A percentile compares a stretch with the other conserved stretches of the same genome.
Conservation (phyloP, 2,888 invertebrate species). For the Cephus runcator region DNA sequence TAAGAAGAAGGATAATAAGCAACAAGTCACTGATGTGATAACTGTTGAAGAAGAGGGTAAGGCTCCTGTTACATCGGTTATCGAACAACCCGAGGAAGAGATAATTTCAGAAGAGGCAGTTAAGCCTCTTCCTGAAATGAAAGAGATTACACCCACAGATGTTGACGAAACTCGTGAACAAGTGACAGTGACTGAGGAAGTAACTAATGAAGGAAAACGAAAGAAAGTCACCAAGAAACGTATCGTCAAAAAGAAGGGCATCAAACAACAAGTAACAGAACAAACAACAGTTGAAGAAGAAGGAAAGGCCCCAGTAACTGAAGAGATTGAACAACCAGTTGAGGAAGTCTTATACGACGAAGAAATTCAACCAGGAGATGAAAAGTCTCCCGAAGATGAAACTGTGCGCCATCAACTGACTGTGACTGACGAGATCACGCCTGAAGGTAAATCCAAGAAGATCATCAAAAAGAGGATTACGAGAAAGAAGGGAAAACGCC, state of each 20-base stretch:
- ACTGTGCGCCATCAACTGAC: constrained; percentile 55
- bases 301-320: constrained; percentile 51
- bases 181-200: constrained; percentile 32
- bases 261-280: constrained; percentile 50
- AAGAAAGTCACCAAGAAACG: constrained; percentile 28
- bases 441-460: constrained; percentile 48
- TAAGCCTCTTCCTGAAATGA: constrained; percentile 39
- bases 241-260: constrained; percentile 23
- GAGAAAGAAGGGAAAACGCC: constrained; percentile 33
- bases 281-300: constrained; percentile 57
- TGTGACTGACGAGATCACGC: constrained; percentile 39
- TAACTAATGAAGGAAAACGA: constrained; percentile 37
- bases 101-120: constrained; percentile 52
- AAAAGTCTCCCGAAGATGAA: constrained; percentile 14
- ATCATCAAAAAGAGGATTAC: constrained; percentile 16
- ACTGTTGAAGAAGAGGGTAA: constrained; percentile 61
- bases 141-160: constrained; percentile 52
- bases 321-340: constrained; percentile 41
- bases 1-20: constrained; percentile 57
- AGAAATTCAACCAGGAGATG: neutral
- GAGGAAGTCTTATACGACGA: constrained; percentile 25
- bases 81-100: constrained; percentile 58
- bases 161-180: constrained; percentile 49
- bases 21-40: constrained; percentile 62
- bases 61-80: constrained; percentile 63